Percentiles rank a stretch among this genome's conserved stretches.
Conservation (phyloP, 2,113 vertebrate genomes). For the Pica pica region DNA sequence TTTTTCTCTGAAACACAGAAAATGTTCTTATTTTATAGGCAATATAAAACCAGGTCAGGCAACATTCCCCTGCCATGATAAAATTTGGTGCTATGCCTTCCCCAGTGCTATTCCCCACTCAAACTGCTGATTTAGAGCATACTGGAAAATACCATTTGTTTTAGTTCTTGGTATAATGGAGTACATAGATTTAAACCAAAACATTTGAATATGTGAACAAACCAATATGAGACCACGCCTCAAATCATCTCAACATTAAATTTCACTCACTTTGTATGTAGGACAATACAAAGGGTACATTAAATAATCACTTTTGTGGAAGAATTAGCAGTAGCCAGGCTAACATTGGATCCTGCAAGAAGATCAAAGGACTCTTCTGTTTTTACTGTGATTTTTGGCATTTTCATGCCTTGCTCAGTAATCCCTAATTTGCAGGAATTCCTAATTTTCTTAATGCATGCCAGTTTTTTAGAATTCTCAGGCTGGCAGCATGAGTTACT, state of each 20-base stretch:
- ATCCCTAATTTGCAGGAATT: neutral
- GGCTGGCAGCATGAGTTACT: neutral
- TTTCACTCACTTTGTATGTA: neutral
- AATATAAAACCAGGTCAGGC: neutral
- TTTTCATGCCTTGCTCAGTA: neutral
- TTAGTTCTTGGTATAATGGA: neutral
- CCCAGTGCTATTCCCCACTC: neutral
- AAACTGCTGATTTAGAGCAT: neutral
- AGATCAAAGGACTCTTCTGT: neutral
- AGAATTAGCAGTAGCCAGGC: neutral
- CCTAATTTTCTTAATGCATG: neutral
- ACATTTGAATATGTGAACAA: neutral
- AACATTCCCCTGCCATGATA: neutral
- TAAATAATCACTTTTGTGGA: neutral
- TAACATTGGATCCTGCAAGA: neutral
- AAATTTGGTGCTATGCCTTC: neutral
- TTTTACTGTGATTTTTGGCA: neutral
- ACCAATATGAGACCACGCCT: neutral
- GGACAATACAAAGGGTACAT: neutral
- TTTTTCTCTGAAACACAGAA: neutral
- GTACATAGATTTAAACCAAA: neutral
- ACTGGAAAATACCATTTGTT: neutral
- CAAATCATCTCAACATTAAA: neutral
- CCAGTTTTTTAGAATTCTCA: neutral
- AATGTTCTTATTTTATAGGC: neutral